Percentiles rank a stretch among this genome's conserved stretches.
Conservation (phyloP, 2,888 invertebrate species). For the Lucinisca nassula region DNA sequence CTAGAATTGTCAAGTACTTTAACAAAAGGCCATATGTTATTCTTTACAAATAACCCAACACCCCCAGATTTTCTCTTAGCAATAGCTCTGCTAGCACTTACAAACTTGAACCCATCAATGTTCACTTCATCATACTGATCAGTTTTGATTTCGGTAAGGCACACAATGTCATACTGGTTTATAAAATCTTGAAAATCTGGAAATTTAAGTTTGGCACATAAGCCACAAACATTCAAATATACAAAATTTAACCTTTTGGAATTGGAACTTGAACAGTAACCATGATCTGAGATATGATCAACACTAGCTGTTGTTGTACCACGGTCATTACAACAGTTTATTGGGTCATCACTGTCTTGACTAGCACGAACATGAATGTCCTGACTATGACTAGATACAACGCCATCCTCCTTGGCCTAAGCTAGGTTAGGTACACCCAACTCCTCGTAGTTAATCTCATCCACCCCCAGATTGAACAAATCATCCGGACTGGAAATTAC, state of each 20-base stretch:
- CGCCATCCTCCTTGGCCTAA: slow-evolving; percentile 1
- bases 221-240: neutral
- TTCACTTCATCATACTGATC: neutral
- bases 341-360: neutral
- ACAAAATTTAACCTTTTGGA: slow-evolving; percentile 8
- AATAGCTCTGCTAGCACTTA: slow-evolving; percentile 7
- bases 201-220: slow-evolving; percentile 5
- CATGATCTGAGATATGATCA: neutral
- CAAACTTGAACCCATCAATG: neutral
- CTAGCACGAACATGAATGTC: neutral
- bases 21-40: neutral
- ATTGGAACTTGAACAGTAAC: neutral
- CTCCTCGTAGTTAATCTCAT: neutral
- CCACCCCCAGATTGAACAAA: neutral
- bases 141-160: neutral
- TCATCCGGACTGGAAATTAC: slow-evolving; percentile 1
- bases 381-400: neutral
- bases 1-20: neutral
- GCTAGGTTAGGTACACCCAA: neutral
- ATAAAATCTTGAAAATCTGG: slow-evolving; percentile 1
- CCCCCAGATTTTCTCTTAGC: slow-evolving; percentile 4
- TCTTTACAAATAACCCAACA: slow-evolving; percentile 2
- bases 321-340: too few species aligned
- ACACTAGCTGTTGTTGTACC: too few species aligned
- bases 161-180: slow-evolving; percentile 1